phyloP scores from a whole-genome alignment of 2,888 invertebrate genomes.

The Automeris io region DNA sequence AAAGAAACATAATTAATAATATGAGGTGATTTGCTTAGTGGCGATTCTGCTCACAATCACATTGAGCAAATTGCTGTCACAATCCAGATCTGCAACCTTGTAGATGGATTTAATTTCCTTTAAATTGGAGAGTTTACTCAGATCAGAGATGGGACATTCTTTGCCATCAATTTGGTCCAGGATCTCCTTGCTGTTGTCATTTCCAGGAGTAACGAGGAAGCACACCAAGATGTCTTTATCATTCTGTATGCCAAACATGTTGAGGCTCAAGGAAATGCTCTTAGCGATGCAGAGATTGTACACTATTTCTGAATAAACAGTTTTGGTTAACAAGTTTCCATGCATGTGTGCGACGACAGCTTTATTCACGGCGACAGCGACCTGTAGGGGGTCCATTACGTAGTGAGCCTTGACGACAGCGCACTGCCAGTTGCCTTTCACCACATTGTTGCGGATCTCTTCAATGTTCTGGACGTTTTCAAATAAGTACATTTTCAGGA shows the following conservation, averaged over 20 bases:
- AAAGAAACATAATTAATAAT: too few relatives aligned
- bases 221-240: slow-evolving; percentile 45
- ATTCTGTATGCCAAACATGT: slow-evolving; percentile 78
- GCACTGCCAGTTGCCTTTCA: slow-evolving; percentile 77
- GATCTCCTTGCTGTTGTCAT: slow-evolving; percentile 42
- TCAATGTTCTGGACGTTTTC: slow-evolving; percentile 77
- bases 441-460: slow-evolving; percentile 70
- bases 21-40: slow-evolving; percentile 77
- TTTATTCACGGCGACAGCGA: slow-evolving; percentile 82
- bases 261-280: slow-evolving; percentile 82
- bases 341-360: slow-evolving; percentile 72
- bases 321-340: slow-evolving; percentile 75
- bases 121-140: slow-evolving; percentile 63
- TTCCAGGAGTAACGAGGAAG: slow-evolving; percentile 34
- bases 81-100: slow-evolving; percentile 74
- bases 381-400: slow-evolving; percentile 76
- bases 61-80: slow-evolving; percentile 62
- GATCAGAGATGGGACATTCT: slow-evolving; percentile 55
- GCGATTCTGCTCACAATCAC: slow-evolving; percentile 81
- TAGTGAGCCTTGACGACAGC: slow-evolving; percentile 78
- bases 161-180: slow-evolving; percentile 74
- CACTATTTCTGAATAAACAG: slow-evolving; percentile 80
- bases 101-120: slow-evolving; percentile 76
- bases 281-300: slow-evolving; percentile 82
- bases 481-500: slow-evolving; percentile 70